These are phyloP conservation scores for Chelon labrosus DNA, from an alignment of 2,797 vertebrate species.

Conservation along the genomic window DNA sequence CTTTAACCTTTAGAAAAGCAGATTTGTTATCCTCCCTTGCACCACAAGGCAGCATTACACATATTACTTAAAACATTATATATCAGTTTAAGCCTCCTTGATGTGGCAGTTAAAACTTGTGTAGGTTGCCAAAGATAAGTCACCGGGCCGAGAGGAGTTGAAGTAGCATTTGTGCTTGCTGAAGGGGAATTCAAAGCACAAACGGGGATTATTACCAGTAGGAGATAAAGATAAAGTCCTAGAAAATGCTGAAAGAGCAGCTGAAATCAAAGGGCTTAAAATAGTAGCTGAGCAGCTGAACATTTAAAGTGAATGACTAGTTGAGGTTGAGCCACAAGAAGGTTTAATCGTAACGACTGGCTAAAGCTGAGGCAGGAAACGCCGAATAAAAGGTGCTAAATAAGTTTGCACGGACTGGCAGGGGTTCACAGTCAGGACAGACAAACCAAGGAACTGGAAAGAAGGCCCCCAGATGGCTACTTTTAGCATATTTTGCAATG, in stretches of 20 bases:
- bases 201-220: not conserved
- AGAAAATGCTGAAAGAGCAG: not conserved
- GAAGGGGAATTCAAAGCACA: too few species aligned
- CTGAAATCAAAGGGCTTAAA: not conserved
- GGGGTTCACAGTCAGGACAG: too few species aligned
- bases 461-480: too few species aligned
- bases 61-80: not conserved
- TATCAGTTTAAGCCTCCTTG: not conserved
- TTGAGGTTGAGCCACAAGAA: not conserved
- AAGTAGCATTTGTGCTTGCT: not conserved
- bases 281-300: too few species aligned
- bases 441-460: too few species aligned
- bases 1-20: not conserved
- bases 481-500: too few species aligned
- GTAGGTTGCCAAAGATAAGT: not conserved
- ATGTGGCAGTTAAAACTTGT: not conserved
- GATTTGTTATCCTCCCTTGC: not conserved
- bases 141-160: not conserved
- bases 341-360: too few species aligned
- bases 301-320: not conserved
- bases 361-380: too few species aligned
- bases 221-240: not conserved
- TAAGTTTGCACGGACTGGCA: too few species aligned
- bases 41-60: not conserved
- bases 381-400: too few species aligned